Conservation (phyloP, 2,113 vertebrate species). For the Serinus canaria region DNA sequence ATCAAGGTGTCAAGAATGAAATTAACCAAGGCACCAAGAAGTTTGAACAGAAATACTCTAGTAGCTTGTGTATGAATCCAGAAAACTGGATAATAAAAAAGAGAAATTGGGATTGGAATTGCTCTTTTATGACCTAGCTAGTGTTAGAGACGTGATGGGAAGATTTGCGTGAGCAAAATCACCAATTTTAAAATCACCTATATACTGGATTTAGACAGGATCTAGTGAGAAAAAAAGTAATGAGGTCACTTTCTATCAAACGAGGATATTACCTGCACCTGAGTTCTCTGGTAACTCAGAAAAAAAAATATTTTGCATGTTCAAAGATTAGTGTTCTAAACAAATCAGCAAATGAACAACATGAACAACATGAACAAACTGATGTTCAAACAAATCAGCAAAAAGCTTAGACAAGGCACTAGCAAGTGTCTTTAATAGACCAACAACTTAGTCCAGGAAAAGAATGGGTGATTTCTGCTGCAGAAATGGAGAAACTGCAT, state of each 20-base stretch:
- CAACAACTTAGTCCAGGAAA: background rate
- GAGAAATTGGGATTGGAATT: constrained; percentile 29
- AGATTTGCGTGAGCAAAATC: background rate
- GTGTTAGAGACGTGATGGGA: background rate
- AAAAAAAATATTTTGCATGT: background rate
- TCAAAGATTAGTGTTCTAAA: background rate
- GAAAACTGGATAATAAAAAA: constrained; percentile 35
- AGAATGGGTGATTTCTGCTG: background rate
- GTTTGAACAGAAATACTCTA: background rate
- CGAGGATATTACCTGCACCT: background rate
- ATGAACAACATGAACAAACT: background rate
- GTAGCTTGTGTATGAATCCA: background rate
- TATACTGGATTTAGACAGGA: background rate
- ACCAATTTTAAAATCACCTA: background rate
- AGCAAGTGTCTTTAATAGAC: background rate
- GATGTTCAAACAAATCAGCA: background rate
- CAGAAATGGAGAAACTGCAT: background rate
- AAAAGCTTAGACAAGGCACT: background rate
- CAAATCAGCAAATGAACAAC: background rate
- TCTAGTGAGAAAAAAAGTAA: background rate
- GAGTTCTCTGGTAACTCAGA: background rate
- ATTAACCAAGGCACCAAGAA: constrained; percentile 33
- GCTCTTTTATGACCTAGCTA: background rate
- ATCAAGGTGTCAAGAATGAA: constrained; percentile 32
- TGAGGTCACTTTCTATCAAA: background rate